Conservation (phyloP, 1,140 invertebrate genomes). For the Eumeta japonica region DNA sequence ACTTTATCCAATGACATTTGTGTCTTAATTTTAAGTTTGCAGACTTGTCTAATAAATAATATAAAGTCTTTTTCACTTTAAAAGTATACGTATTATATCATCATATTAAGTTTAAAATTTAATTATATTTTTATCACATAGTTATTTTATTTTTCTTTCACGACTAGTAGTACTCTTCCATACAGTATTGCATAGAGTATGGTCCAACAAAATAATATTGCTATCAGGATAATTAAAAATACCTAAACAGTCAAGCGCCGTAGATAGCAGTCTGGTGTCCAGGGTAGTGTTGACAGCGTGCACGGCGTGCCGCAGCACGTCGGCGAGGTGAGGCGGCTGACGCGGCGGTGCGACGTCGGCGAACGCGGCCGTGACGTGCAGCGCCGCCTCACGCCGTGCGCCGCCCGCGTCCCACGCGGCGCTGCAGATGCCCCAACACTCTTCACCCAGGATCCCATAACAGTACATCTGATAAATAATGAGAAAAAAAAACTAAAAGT, state of each 20-base stretch:
- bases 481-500: no score
- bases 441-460: conserved; percentile 72
- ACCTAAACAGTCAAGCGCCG: conserved; percentile 73
- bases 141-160: no score
- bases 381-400: conserved; percentile 70
- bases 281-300: conserved; percentile 59
- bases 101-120: neutral
- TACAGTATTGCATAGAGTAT: no score
- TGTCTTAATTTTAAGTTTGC: no score
- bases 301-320: conserved; percentile 67
- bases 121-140: no score
- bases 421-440: conserved; percentile 60
- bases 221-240: conserved; percentile 16
- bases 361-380: conserved; percentile 80
- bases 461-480: conserved; percentile 69
- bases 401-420: conserved; percentile 31
- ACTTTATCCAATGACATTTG: no score
- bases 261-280: conserved; percentile 57
- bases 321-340: conserved; percentile 67
- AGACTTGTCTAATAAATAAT: no score
- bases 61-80: no score
- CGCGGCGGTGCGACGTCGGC: conserved; percentile 71
- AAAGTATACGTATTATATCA: no score
- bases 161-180: no score
- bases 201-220: no score